Evolutionary conservation across 37 sponge, comb jelly and placozoan species (phyloP), one percentile per base, ranked within the genome.

Genomic region (Theonella swinhoei): DNA sequence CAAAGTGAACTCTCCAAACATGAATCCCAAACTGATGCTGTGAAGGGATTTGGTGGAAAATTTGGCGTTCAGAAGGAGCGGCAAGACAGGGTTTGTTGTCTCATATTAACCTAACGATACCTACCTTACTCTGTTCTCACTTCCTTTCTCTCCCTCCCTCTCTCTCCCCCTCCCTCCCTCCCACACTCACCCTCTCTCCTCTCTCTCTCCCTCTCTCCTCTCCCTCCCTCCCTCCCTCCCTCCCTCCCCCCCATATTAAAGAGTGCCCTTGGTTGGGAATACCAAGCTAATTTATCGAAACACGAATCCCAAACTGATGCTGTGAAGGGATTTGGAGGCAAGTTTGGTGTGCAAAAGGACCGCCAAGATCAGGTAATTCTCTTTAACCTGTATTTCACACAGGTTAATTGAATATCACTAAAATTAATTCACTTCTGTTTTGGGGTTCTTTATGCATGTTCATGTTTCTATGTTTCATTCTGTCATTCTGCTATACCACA

Each of bases 51-150:
- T 82, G 95, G 95, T 20, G 95, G 95, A 26, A 91, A 83, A 78
- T 97, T 71, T 84, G 97, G 97, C 38, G 95, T 97, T 5, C 90
- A 97, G 80, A 92, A 89, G 63, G 97, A 96, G 80, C 73, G 90
- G n/a, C 81, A 87, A 81, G 97, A 97, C 69, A 89, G 92, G 88
- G 95, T 92, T 47, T 14, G 7, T 14, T 17, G 7, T 14, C 7
- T 47, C 7, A 47, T 47, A 17, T 17, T 47, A 7, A 47, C 54
- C 54, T 47, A 7, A 47, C 7, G 14, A 47, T 14, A 7, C 14
- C 54, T 47, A 14, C 47, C 35, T 39, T 8, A 4, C 5, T 22
- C 42, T 74, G 31, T 30, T 5, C 36, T 1, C 30, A 42, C 40
- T 7, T 5, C 11, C n/a, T 14, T 67, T 5, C 42, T 64, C 67